A percentile compares a stretch with the other conserved stretches of the same genome.
These are phyloP conservation scores for Mystacides longicornis DNA, from an alignment of 2,888 invertebrate genomes.

Conservation along the genomic window DNA sequence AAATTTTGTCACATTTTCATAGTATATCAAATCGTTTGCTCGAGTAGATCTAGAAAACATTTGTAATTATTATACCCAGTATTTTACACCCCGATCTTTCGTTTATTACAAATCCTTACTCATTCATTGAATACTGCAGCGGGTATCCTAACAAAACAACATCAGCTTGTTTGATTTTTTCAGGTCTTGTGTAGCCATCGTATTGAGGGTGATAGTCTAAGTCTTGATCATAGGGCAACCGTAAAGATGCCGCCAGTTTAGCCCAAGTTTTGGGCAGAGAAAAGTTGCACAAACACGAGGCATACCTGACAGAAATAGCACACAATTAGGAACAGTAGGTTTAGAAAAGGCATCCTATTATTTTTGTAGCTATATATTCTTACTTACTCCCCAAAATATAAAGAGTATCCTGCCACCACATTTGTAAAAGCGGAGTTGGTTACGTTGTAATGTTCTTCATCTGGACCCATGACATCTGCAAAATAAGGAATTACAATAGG, in stretches of 20 bases:
- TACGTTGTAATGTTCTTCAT: conserved; percentile 53
- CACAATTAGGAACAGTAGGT: neutral
- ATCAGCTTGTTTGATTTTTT: conserved; percentile 52
- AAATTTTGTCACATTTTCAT: conserved; percentile 47
- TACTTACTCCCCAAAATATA: conserved; percentile 51
- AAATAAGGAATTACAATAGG: conserved; percentile 21
- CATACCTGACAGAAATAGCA: conserved; percentile 34
- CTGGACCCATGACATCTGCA: conserved; percentile 56
- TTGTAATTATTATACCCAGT: neutral
- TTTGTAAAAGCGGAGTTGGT: conserved; percentile 54
- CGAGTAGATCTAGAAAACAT: conserved; percentile 37
- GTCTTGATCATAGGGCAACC: conserved; percentile 42
- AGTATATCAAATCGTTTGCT: conserved; percentile 48
- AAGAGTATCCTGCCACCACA: conserved; percentile 49
- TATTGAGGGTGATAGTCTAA: conserved; percentile 54
- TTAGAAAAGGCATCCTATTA: neutral
- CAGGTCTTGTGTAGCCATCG: conserved; percentile 41
- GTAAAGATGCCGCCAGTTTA: conserved; percentile 46
- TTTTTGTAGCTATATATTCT: neutral
- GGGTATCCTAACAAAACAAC: conserved; percentile 52
- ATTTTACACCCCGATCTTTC: neutral
- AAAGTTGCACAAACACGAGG: conserved; percentile 41
- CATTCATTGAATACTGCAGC: conserved; percentile 46
- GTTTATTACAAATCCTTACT: conserved; percentile 31
- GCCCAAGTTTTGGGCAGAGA: conserved; percentile 43